Percentiles rank a stretch among this genome's conserved stretches.
Conservation (phyloP, 2,113 vertebrate species). For the Seriola rivoliana region DNA sequence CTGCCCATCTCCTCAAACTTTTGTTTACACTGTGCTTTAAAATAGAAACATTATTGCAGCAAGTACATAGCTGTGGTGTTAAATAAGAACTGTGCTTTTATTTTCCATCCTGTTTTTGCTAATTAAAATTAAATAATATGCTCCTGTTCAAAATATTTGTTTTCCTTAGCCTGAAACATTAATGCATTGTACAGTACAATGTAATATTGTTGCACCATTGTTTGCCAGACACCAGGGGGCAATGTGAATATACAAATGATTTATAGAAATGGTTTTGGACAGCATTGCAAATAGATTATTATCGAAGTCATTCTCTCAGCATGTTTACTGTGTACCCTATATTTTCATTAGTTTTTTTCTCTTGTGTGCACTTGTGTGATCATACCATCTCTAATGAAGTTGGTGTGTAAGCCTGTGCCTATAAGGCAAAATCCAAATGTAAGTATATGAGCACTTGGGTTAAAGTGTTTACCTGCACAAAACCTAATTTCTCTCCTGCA, state of each 20-base stretch:
- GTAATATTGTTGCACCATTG: slow-evolving; percentile 7
- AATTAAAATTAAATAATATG: slow-evolving; percentile 57
- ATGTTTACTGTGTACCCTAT: slow-evolving; percentile 33
- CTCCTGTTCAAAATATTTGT: background rate
- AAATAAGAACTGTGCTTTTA: slow-evolving; percentile 38
- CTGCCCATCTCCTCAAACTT: slow-evolving; percentile 12
- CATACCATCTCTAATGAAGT: background rate
- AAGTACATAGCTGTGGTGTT: slow-evolving; percentile 11
- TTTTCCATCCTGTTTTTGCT: slow-evolving; percentile 43
- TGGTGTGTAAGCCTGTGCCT: background rate
- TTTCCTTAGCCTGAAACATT: background rate
- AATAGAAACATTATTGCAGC: slow-evolving; percentile 18
- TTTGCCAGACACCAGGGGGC: slow-evolving; percentile 54
- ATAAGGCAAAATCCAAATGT: slow-evolving; percentile 12
- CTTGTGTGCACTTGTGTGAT: slow-evolving; percentile 46
- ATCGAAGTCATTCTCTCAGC: slow-evolving; percentile 8
- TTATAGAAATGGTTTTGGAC: background rate
- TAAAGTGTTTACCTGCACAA: background rate
- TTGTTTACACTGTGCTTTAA: slow-evolving; percentile 40
- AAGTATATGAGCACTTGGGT: background rate
- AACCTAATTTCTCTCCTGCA: background rate
- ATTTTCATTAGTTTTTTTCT: slow-evolving; percentile 26
- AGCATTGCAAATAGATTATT: background rate
- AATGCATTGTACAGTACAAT: background rate
- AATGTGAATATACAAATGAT: slow-evolving; percentile 11